Evolutionary conservation across 2,113 vertebrate species (phyloP).

Genomic region (Gymnocephalus cernua): DNA sequence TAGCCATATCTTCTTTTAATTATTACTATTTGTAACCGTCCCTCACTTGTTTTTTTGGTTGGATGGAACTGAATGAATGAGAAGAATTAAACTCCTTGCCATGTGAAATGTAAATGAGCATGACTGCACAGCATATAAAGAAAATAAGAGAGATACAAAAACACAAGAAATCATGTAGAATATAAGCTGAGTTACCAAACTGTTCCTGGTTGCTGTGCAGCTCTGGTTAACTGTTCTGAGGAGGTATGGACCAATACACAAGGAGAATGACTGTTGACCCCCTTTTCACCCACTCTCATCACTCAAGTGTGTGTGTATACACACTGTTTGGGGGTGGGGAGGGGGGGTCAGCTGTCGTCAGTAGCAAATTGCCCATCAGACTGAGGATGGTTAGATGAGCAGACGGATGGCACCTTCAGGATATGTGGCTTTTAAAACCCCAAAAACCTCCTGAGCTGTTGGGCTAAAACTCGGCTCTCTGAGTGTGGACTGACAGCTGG

Average conservation of each 20-base stretch:
- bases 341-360: background rate
- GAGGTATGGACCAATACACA: background rate
- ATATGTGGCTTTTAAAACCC: constrained; percentile 74
- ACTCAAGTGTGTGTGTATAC: background rate
- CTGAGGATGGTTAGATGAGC: constrained; percentile 33
- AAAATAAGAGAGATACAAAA: too few relatives aligned
- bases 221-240: background rate
- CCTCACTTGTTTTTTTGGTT: background rate
- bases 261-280: background rate
- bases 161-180: too few relatives aligned
- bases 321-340: background rate
- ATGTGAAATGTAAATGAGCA: background rate
- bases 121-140: background rate
- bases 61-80: background rate
- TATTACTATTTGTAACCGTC: background rate
- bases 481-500: constrained; percentile 69
- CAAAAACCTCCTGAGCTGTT: constrained; percentile 71
- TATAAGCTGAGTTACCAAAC: background rate
- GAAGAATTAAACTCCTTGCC: background rate
- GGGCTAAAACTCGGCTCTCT: constrained; percentile 49
- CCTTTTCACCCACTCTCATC: constrained; percentile 15
- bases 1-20: background rate
- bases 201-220: background rate
- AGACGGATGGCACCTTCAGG: constrained; percentile 37
- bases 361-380: constrained; percentile 59